Evolutionary conservation across 1,140 invertebrate species (phyloP).

Genomic region (Cryptotermes secundus): DNA sequence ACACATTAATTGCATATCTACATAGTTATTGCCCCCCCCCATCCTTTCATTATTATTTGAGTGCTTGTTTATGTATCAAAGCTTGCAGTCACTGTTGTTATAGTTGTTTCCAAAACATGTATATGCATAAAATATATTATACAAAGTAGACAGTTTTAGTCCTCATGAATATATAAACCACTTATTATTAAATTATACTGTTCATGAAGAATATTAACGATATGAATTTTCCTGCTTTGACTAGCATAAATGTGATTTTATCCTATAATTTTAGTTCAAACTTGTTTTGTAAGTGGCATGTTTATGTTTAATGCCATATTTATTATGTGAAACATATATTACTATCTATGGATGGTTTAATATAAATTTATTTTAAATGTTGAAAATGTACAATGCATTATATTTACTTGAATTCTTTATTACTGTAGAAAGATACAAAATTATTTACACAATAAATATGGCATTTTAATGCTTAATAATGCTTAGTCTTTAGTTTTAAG

Average conservation of each 20-base stretch:
- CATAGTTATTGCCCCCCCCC: not conserved
- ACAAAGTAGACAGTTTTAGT: not conserved
- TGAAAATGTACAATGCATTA: not conserved
- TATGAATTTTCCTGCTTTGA: constrained; percentile 8
- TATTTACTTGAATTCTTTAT: not conserved
- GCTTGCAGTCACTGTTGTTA: constrained; percentile 1
- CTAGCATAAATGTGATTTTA: constrained; percentile 18
- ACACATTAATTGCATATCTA: not conserved
- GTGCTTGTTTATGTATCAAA: not conserved
- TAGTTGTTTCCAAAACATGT: not conserved
- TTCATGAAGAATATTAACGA: not conserved
- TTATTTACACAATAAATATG: constrained; percentile 14
- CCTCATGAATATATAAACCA: not conserved
- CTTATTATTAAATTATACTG: not conserved
- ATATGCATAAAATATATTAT: not conserved
- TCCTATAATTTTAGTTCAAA: not conserved
- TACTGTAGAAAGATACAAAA: not conserved
- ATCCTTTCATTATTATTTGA: not conserved
- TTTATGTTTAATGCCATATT: not conserved
- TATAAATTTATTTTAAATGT: constrained; percentile 12
- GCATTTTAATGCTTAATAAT: constrained; percentile 14
- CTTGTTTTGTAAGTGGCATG: not conserved
- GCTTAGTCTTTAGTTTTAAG: constrained; percentile 9
- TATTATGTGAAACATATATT: not conserved
- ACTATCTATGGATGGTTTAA: not conserved